Evolutionary conservation across 30 jellyfish, hydroid and myxozoan species (phyloP), one percentile per base, ranked within the genome.

Genomic region (Hydractinia echinata): DNA sequence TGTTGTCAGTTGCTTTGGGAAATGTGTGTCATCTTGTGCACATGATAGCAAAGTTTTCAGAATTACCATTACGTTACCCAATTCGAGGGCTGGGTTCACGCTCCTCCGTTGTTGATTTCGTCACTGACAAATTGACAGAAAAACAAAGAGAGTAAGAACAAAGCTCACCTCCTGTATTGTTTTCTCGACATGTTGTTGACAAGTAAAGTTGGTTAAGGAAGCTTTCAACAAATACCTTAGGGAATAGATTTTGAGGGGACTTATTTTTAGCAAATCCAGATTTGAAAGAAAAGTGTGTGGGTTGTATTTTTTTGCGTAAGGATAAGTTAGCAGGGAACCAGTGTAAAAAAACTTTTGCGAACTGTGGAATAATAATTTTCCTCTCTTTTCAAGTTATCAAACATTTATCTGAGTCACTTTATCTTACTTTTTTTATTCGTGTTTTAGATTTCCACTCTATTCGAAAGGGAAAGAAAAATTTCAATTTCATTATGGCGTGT

Each of bases 1-100:
- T 88, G 96, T 54, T 94, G 85, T 81, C 99, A 8, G 99, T 94
- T 19, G 95, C 99, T 9, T 96, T 94, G 77, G 99, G 99, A 4
- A 71, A 94, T 61, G 90, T 93, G 11, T 69, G 85, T 70, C 99
- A 94, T 67, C 81, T 94, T 52, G 99, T 88, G 18, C 77, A 90
- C 56, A 94, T 94, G 99, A 83, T 94, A 95, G 99, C 99, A 5
- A 94, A 88, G 79, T 82, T 94, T 50, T 70, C 86, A 82, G 95
- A 82, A 55, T 81, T 94, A 10, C 99, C 99, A 5, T 72, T 94
- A 67, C 80, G 99, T 52, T 94, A 94, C 66, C 96, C 99, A 19
- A 76, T 94, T 8, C 83, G 85, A 79, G 95, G 96, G 53, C 88
- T 94, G 99, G 99, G 99, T 15, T 94, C 99, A 5, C 88, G 96